Base-by-base conservation (phyloP, 2,113 vertebrate genomes). In the Calonectris borealis region DNA sequence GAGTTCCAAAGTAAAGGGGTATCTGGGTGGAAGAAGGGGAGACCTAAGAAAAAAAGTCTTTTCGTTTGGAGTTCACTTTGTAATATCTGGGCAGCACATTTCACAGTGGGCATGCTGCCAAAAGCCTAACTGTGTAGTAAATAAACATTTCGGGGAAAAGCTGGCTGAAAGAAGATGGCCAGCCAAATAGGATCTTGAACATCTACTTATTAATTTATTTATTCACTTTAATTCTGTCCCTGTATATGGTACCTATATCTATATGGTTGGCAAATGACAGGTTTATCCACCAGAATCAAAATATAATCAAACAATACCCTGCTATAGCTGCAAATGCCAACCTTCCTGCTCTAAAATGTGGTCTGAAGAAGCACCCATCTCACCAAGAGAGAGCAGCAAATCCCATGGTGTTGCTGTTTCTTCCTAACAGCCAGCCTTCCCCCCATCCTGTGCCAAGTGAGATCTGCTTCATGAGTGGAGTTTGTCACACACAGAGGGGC, bases 71-170 rank as follows among this genome's bases (percentile, higher is more conserved):
- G 86, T 94, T 97, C 46, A 88, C 86, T 94, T 93, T 94, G 88
- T 87, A 82, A 83, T 96, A 93, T 94, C 96, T 96, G 88, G 91
- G 90, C 93, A 97, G 91, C 96, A 87, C 87, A 95, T 95, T 96
- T 97, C 4, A 34, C 90, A 83, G 93, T 91, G 86, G 94, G 95
- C 96, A 95, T 1, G 54, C 94, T 97, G 95, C 96, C 96, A 96
- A 93, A 31, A 96, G 73, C 92, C 76, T 82, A 24, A 52, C 84
- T 97, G 82, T 88, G 84, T 91, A 96, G 95, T 96, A 96, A 97
- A 96, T 93, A 95, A 97, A 96, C 94, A 96, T 93, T 94, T 86
- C 48, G 11, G 92, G 57, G 88, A 49, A 97, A 95, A 82, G 55
- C 93, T 93, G 69, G 62, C 58, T 95, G 86, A 65, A 51, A 68